These are phyloP conservation scores for Notospermus geniculatus DNA, from an alignment of 1,140 invertebrate species.

Conservation along the genomic window DNA sequence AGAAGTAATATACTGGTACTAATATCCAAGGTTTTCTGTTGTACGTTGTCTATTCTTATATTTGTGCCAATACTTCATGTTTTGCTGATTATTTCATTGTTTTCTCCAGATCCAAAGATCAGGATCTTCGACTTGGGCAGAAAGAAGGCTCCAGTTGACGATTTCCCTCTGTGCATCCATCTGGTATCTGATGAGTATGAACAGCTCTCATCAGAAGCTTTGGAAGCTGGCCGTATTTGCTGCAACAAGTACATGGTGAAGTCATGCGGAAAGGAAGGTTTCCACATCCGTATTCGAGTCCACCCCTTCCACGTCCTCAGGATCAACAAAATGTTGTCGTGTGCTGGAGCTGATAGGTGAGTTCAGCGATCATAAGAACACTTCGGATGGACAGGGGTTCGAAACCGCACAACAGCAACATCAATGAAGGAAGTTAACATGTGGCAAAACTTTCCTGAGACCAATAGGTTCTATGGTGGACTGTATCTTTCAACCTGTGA, in stretches of 20 bases:
- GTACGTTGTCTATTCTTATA: too few relatives aligned
- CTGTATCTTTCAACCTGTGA: too few relatives aligned
- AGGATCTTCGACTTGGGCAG: slow-evolving; percentile 98
- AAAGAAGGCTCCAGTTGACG: slow-evolving; percentile 95
- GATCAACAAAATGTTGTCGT: slow-evolving; percentile 99
- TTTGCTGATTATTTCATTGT: slow-evolving; percentile 7
- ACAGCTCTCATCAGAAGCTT: slow-evolving; percentile 93
- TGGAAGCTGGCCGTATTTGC: slow-evolving; percentile 99
- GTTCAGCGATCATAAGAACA: slow-evolving; percentile 14
- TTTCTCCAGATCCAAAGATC: slow-evolving; percentile 84
- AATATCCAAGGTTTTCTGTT: too few relatives aligned
- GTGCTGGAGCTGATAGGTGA: slow-evolving; percentile 99
- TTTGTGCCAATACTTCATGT: too few relatives aligned
- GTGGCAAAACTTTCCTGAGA: too few relatives aligned
- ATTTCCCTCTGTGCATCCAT: slow-evolving; percentile 97
- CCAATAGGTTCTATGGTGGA: too few relatives aligned
- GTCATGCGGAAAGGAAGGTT: slow-evolving; percentile 95
- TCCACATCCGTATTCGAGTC: slow-evolving; percentile 95
- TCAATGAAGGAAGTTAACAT: too few relatives aligned
- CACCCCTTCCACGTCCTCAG: slow-evolving; percentile 99
- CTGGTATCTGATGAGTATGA: slow-evolving; percentile 99
- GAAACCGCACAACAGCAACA: too few relatives aligned
- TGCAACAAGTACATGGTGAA: slow-evolving; percentile 94
- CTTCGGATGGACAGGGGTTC: too few relatives aligned
- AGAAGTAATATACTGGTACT: too few relatives aligned